A percentile compares a stretch with the other conserved stretches of the same genome.
phyloP scores from a whole-genome alignment of 2,113 vertebrate genomes.

The Chlorodrepanis virens region DNA sequence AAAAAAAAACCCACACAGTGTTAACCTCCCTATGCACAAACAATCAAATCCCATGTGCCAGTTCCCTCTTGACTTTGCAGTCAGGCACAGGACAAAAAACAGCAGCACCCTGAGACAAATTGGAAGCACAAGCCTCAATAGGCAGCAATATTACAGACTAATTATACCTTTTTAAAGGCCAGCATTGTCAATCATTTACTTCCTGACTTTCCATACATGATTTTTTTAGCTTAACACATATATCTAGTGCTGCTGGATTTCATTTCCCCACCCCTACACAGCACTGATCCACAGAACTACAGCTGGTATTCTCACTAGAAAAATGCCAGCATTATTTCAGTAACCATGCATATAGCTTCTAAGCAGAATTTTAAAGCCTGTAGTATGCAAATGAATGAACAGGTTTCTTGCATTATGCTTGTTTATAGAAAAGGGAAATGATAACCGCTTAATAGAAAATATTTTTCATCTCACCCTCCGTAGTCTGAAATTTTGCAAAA shows the following conservation, averaged over 20 bases:
- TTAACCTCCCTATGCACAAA: background rate
- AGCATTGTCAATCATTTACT: background rate
- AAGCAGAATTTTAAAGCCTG: background rate
- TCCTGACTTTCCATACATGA: background rate
- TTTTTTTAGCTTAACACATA: background rate
- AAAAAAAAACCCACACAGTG: accelerated
- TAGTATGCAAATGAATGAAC: background rate
- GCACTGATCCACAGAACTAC: background rate
- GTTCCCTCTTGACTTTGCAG: background rate
- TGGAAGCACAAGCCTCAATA: background rate
- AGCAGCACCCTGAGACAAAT: background rate
- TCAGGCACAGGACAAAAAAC: background rate
- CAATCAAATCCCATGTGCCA: background rate
- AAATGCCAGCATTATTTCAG: background rate
- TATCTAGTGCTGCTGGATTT: background rate
- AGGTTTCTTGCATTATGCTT: background rate
- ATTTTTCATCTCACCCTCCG: background rate
- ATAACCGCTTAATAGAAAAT: background rate
- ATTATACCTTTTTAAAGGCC: constrained; percentile 12
- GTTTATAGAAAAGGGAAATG: background rate
- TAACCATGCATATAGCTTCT: background rate
- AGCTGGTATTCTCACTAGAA: background rate
- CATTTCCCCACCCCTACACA: background rate
- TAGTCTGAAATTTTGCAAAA: background rate
- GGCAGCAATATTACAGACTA: background rate